Evolutionary conservation across 2,113 vertebrate genomes (phyloP).

Genomic region (Dasyprocta punctata): DNA sequence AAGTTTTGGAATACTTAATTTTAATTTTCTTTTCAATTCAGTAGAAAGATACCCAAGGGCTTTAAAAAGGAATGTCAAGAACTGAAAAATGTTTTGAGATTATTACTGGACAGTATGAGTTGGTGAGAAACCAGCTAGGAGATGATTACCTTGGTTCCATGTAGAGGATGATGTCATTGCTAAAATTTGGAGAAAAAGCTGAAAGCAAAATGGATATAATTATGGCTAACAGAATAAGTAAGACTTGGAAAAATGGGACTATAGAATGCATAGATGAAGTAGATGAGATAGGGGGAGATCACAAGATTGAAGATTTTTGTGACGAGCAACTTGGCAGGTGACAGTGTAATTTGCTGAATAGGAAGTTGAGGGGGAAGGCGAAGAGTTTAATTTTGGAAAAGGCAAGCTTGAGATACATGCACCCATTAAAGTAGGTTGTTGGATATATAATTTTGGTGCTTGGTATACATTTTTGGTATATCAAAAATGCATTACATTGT

Average conservation of each 20-base stretch:
- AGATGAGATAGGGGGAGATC: neutral
- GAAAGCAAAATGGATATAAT: neutral
- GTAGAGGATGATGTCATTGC: neutral
- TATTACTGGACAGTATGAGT: neutral
- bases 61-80: neutral
- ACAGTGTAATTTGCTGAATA: neutral
- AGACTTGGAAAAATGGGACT: neutral
- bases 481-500: neutral
- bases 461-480: neutral
- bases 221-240: neutral
- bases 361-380: neutral
- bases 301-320: neutral
- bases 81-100: neutral
- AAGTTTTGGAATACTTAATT: neutral
- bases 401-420: neutral
- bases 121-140: neutral
- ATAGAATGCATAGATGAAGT: neutral
- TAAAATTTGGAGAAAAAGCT: neutral
- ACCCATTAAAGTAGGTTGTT: neutral
- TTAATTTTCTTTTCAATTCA: neutral
- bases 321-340: neutral
- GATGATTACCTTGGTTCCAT: neutral
- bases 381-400: neutral
- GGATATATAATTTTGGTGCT: neutral
- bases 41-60: neutral